A percentile compares a stretch with the other conserved stretches of the same genome.
These are phyloP conservation scores for Romanomermis culicivorax DNA, from an alignment of 2,888 invertebrate genomes.

Conservation along the genomic window DNA sequence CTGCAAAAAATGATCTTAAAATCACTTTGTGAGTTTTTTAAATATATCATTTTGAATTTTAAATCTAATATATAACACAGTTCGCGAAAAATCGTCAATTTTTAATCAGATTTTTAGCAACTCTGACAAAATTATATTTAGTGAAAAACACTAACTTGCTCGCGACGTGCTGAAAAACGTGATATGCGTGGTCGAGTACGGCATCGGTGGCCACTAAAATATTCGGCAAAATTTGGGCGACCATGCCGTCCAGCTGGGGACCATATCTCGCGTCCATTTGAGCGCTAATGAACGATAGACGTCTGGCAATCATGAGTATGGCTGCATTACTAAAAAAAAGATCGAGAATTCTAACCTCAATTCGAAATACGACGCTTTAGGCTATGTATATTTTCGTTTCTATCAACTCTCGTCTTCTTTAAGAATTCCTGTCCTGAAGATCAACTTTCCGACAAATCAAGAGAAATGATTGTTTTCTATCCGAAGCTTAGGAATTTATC, in stretches of 20 bases:
- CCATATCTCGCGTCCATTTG: constrained; percentile 27
- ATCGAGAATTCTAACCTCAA: neutral
- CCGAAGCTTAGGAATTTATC: neutral
- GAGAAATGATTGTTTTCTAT: neutral
- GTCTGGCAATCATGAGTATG: constrained; percentile 23
- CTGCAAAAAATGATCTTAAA: constrained; percentile 11
- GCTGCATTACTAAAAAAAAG: neutral
- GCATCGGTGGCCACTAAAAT: constrained; percentile 7
- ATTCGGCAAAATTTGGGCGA: constrained; percentile 16
- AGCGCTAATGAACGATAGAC: constrained; percentile 29
- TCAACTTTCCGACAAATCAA: no score
- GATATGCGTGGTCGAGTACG: constrained; percentile 22
- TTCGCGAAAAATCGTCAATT: no score
- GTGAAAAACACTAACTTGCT: constrained; percentile 19
- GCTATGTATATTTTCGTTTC: no score
- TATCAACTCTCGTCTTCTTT: no score
- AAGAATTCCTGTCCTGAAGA: no score
- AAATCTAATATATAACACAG: no score
- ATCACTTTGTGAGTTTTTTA: no score
- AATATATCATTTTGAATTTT: no score
- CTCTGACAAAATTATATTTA: no score
- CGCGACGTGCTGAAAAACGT: constrained; percentile 27
- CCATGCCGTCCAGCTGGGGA: constrained; percentile 26
- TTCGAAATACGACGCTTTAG: no score
- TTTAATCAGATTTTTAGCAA: no score